phyloP scores from a whole-genome alignment of 2,797 vertebrate species.

The Amblyraja radiata region DNA sequence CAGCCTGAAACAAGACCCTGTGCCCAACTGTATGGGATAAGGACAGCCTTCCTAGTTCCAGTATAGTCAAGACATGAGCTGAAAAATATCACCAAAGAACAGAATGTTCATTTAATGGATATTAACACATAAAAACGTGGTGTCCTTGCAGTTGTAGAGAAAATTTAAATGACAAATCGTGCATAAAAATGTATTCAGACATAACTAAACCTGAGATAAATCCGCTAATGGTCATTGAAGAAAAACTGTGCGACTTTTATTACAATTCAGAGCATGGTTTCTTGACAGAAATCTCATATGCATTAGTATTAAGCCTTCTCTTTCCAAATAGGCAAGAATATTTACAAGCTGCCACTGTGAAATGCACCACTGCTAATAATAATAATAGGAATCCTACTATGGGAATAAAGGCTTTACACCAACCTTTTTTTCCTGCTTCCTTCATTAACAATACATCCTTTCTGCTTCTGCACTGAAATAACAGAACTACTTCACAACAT shows the following conservation, averaged over 20 bases:
- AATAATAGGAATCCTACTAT: not conserved
- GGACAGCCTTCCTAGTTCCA: not conserved
- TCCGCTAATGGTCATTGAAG: not conserved
- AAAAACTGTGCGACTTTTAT: not conserved
- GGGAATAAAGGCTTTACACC: not conserved
- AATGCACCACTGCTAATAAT: not conserved
- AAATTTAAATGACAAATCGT: not conserved
- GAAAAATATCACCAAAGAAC: not conserved
- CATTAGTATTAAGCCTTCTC: too few relatives aligned
- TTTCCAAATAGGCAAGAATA: not conserved
- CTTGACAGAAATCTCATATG: not conserved
- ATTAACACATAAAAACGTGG: not conserved
- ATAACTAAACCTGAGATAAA: not conserved
- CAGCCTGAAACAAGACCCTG: too few relatives aligned
- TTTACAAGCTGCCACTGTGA: not conserved
- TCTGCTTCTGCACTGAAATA: too few relatives aligned
- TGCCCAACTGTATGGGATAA: not conserved
- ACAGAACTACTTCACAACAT: not conserved
- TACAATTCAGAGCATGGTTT: not conserved
- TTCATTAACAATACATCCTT: not conserved
- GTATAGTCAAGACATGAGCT: too few relatives aligned
- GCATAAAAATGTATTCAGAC: not conserved
- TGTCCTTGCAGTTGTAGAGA: not conserved
- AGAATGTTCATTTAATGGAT: not conserved
- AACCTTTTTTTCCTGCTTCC: not conserved